Conservation (phyloP, 2,888 invertebrate genomes). For the Nymphalis urticae region DNA sequence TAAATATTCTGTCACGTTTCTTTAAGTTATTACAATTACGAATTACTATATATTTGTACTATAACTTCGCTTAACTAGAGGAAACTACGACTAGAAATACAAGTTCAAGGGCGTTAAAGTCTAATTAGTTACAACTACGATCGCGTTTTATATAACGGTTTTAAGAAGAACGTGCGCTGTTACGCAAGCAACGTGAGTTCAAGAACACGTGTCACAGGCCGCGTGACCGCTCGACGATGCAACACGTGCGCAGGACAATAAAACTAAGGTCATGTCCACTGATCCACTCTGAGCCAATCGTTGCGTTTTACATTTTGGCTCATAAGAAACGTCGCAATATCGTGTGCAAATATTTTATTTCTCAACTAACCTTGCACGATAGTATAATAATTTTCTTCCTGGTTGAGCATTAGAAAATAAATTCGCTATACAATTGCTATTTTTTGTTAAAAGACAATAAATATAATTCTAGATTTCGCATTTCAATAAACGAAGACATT, state of each 20-base stretch:
- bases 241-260: slow-evolving; percentile 62
- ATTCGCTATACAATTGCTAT: no score
- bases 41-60: no score
- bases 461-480: no score
- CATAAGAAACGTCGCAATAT: slow-evolving; percentile 1
- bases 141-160: slow-evolving; percentile 78
- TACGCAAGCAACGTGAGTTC: slow-evolving; percentile 78
- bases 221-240: slow-evolving; percentile 61
- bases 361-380: neutral
- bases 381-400: neutral
- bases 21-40: no score
- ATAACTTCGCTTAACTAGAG: no score
- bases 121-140: slow-evolving; percentile 60
- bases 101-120: slow-evolving; percentile 47
- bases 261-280: slow-evolving; percentile 51
- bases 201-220: slow-evolving; percentile 71
- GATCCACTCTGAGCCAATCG: slow-evolving; percentile 1
- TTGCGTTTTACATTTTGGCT: neutral
- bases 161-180: slow-evolving; percentile 67
- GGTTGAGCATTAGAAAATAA: neutral
- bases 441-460: no score
- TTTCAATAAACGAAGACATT: no score
- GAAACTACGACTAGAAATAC: neutral
- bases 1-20: neutral
- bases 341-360: neutral